Evolutionary conservation across 2,797 vertebrate genomes (phyloP).

Genomic region (Coregonus suidteri): DNA sequence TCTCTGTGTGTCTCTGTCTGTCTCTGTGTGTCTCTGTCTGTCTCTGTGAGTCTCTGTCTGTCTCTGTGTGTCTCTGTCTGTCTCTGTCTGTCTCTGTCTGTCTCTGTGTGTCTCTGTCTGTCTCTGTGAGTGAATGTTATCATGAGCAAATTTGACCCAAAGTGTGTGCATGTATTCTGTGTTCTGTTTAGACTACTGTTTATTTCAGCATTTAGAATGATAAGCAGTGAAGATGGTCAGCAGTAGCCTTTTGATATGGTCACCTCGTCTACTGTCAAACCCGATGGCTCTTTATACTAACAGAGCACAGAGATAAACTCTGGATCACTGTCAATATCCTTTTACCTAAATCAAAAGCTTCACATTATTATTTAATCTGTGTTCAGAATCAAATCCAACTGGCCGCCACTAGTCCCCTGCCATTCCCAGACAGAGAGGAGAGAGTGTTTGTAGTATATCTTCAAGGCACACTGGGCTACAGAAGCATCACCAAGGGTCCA

Average conservation of each 20-base stretch:
- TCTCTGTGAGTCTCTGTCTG: too few relatives aligned
- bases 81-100: too few relatives aligned
- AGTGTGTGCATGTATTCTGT: not conserved
- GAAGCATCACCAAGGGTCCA: slow-evolving; percentile 42
- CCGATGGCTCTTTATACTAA: slow-evolving; percentile 10
- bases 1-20: slow-evolving; percentile 50
- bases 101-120: slow-evolving; percentile 33
- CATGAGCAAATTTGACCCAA: slow-evolving; percentile 1
- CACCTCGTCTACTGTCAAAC: slow-evolving; percentile 11
- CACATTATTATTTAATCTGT: slow-evolving; percentile 62
- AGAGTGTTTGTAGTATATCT: slow-evolving; percentile 55
- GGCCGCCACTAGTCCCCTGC: slow-evolving; percentile 17
- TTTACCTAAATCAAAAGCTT: slow-evolving; percentile 27
- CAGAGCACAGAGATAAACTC: slow-evolving; percentile 42
- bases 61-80: slow-evolving; percentile 48
- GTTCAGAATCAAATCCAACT: slow-evolving; percentile 42
- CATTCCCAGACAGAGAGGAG: slow-evolving; percentile 23
- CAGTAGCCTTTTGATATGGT: too few relatives aligned
- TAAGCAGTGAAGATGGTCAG: not conserved
- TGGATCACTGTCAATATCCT: slow-evolving; percentile 47
- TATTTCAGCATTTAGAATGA: not conserved
- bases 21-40: slow-evolving; percentile 48
- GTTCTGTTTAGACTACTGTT: not conserved
- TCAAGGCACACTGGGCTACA: slow-evolving; percentile 43
- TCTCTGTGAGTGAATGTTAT: slow-evolving; percentile 24